Conservation (phyloP, 1,140 invertebrate genomes). For the Scaptomyza graminum region DNA sequence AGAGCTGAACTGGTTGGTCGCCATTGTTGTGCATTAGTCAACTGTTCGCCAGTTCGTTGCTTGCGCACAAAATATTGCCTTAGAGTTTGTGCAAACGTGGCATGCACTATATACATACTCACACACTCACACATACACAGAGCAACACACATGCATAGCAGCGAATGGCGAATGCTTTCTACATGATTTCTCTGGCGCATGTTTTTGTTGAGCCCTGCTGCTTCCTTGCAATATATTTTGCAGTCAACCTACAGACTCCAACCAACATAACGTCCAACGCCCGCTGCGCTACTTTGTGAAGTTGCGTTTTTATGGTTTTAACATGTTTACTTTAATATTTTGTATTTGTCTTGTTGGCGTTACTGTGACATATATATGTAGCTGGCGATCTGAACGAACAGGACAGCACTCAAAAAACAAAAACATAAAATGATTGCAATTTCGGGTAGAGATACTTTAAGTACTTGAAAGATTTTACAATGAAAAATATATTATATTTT, state of each 20-base stretch:
- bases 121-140: slow-evolving; percentile 1
- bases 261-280: no score
- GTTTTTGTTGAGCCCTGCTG: slow-evolving; percentile 42
- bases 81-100: slow-evolving; percentile 52
- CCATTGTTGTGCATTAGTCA: slow-evolving; percentile 58
- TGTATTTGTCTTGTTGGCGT: slow-evolving; percentile 79
- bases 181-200: slow-evolving; percentile 61
- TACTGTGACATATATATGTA: slow-evolving; percentile 76
- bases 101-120: slow-evolving; percentile 27
- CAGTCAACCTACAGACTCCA: not conserved
- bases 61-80: slow-evolving; percentile 68
- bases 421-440: not conserved
- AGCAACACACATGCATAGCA: slow-evolving; percentile 19
- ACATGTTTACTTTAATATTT: slow-evolving; percentile 80
- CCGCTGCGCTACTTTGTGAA: slow-evolving; percentile 41
- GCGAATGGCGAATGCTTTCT: slow-evolving; percentile 53
- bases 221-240: slow-evolving; percentile 43
- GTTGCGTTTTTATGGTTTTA: slow-evolving; percentile 77
- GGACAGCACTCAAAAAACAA: slow-evolving; percentile 4
- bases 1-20: slow-evolving; percentile 3
- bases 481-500: no score
- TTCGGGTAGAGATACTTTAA: not conserved
- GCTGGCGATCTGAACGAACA: slow-evolving; percentile 14
- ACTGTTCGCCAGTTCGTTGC: slow-evolving; percentile 50
- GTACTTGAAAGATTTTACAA: not conserved